A percentile compares a stretch with the other conserved stretches of the same genome.
Evolutionary conservation across 1,140 invertebrate species (phyloP).

Genomic region (Euglossa dilemma): DNA sequence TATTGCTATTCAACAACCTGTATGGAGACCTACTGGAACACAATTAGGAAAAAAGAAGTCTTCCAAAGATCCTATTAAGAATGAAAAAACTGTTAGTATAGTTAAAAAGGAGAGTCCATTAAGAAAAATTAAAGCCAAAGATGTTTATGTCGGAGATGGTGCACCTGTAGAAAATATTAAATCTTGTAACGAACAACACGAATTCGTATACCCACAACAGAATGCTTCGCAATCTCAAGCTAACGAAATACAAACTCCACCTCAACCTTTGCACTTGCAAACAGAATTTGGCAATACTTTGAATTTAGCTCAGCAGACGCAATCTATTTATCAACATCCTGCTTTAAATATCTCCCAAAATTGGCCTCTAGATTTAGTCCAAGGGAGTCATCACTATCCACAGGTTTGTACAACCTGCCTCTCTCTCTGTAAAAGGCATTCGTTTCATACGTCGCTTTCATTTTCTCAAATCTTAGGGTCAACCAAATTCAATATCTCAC

Average conservation of each 20-base stretch:
- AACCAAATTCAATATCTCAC: constrained; percentile 62
- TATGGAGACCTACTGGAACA: constrained; percentile 81
- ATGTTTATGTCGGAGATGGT: constrained; percentile 45
- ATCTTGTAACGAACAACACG: constrained; percentile 51
- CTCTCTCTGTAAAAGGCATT: not conserved
- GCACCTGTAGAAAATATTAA: constrained; percentile 44
- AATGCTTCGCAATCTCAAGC: constrained; percentile 59
- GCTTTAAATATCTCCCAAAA: constrained; percentile 75
- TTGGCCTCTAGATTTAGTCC: constrained; percentile 80
- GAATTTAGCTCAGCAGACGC: constrained; percentile 68
- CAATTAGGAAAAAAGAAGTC: constrained; percentile 78
- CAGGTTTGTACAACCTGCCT: constrained; percentile 66
- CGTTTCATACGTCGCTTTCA: not conserved
- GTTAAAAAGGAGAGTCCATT: constrained; percentile 64
- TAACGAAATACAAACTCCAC: constrained; percentile 60
- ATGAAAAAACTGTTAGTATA: constrained; percentile 43
- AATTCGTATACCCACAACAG: constrained; percentile 62
- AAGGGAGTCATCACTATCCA: constrained; percentile 75
- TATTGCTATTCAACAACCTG: constrained; percentile 77
- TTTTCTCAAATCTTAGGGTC: constrained; percentile 54
- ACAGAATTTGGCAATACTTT: constrained; percentile 65
- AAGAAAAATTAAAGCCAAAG: constrained; percentile 64
- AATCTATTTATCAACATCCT: constrained; percentile 75
- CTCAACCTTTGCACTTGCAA: constrained; percentile 50
- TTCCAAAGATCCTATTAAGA: constrained; percentile 60